Conservation (phyloP, 35 echinoderm and acorn worm genomes). For the Diadema setosum region DNA sequence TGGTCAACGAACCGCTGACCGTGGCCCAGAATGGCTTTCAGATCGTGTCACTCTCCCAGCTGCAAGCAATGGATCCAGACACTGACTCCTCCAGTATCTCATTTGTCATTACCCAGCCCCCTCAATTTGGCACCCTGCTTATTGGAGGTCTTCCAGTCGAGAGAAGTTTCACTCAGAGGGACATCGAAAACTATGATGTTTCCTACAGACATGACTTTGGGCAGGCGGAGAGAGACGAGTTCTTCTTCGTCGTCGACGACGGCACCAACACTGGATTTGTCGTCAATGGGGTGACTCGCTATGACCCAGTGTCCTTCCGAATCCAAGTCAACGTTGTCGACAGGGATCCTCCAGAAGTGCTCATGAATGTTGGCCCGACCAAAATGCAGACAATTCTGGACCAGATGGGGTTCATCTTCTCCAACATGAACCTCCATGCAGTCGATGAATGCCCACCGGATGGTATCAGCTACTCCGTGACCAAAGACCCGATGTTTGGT, state of each 20-base stretch:
- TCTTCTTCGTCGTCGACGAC: slow-evolving; percentile 76
- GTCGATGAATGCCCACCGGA: slow-evolving; percentile 65
- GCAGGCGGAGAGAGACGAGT: slow-evolving; percentile 34
- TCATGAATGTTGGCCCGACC: slow-evolving; percentile 43
- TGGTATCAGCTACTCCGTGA: slow-evolving; percentile 51
- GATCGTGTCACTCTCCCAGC: slow-evolving; percentile 39
- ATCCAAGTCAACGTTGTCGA: slow-evolving; percentile 71
- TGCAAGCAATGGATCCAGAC: slow-evolving; percentile 71
- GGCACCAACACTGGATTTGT: slow-evolving; percentile 81
- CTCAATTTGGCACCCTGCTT: slow-evolving; percentile 62
- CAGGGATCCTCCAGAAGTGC: slow-evolving; percentile 32
- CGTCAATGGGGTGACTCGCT: not conserved
- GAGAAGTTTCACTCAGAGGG: slow-evolving; percentile 75
- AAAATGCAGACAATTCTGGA: slow-evolving; percentile 59
- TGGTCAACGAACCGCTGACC: slow-evolving; percentile 32
- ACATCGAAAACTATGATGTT: slow-evolving; percentile 74
- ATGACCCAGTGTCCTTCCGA: slow-evolving; percentile 52
- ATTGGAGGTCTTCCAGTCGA: slow-evolving; percentile 47
- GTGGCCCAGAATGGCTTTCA: slow-evolving; percentile 41
- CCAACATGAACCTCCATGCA: slow-evolving; percentile 34
- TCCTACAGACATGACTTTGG: slow-evolving; percentile 68
- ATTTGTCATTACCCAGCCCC: slow-evolving; percentile 71
- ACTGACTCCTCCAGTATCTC: slow-evolving; percentile 38
- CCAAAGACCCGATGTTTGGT: slow-evolving; percentile 63
- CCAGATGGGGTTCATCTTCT: slow-evolving; percentile 65